These are phyloP conservation scores for Netelia fuscicornis DNA, from an alignment of 2,888 invertebrate species.

Conservation along the genomic window DNA sequence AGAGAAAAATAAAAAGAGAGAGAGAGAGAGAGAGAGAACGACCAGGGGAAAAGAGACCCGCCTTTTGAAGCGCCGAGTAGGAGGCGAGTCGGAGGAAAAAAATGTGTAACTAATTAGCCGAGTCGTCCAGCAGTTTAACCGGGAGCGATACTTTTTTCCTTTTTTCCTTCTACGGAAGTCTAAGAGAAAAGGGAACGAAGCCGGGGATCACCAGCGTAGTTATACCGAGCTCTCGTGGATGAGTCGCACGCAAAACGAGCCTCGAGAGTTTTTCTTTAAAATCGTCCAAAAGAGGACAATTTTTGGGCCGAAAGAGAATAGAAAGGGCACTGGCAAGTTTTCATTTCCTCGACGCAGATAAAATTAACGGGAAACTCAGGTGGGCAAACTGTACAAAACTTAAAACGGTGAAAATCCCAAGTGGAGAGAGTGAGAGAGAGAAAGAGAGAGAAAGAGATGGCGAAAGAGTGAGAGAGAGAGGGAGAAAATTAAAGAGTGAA, in stretches of 20 bases:
- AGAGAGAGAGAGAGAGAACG: neutral
- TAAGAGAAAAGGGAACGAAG: conserved; percentile 12
- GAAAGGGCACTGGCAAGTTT: conserved; percentile 36
- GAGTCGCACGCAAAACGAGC: neutral
- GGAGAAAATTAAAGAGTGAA: conserved; percentile 44
- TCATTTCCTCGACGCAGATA: conserved; percentile 29
- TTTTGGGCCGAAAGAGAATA: neutral
- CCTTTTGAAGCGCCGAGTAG: neutral
- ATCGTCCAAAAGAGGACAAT: conserved; percentile 39
- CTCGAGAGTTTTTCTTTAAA: conserved; percentile 5
- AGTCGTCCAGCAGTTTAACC: conserved; percentile 39
- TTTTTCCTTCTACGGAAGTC: conserved; percentile 4
- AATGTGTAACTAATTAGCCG: conserved; percentile 57
- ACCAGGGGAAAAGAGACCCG: neutral
- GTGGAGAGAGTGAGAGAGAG: conserved; percentile 9
- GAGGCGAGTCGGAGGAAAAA: conserved; percentile 1
- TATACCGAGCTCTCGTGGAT: neutral
- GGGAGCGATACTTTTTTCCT: conserved; percentile 3
- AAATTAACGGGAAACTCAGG: conserved; percentile 46
- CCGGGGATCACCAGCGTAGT: neutral
- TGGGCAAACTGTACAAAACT: conserved; percentile 42
- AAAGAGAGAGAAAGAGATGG: neutral
- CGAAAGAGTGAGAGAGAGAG: conserved; percentile 4
- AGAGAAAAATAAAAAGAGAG: neutral
- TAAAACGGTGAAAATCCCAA: conserved; percentile 26